Conservation (phyloP, 2,888 invertebrate genomes). For the Priocnemis perturbator region DNA sequence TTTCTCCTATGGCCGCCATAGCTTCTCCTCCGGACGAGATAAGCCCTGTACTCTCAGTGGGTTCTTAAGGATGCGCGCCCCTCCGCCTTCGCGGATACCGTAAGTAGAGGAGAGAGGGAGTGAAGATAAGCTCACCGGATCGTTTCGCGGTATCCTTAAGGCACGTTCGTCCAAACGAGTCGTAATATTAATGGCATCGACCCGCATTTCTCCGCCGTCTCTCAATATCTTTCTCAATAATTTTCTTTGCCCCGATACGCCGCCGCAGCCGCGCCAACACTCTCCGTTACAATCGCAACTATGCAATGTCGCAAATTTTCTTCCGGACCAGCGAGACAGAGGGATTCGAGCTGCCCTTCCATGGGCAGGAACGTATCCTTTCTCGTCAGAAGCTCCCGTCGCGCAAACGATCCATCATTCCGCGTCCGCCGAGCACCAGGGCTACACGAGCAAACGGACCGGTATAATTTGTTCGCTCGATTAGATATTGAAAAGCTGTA, state of each 20-base stretch:
- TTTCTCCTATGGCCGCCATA: slow-evolving; percentile 55
- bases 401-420: slow-evolving; percentile 52
- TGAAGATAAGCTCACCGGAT: slow-evolving; percentile 46
- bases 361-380: too few relatives aligned
- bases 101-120: slow-evolving; percentile 24
- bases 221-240: slow-evolving; percentile 36
- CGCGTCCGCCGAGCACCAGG: slow-evolving; percentile 39
- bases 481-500: slow-evolving; percentile 62
- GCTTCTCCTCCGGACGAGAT: slow-evolving; percentile 53
- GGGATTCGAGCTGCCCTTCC: too few relatives aligned
- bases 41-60: slow-evolving; percentile 54
- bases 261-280: too few relatives aligned
- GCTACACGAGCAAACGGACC: slow-evolving; percentile 36
- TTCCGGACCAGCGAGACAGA: too few relatives aligned
- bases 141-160: slow-evolving; percentile 49
- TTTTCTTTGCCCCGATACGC: slow-evolving; percentile 30
- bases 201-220: slow-evolving; percentile 9
- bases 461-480: slow-evolving; percentile 63
- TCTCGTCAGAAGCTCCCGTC: slow-evolving; percentile 7
- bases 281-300: too few relatives aligned
- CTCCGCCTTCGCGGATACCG: slow-evolving; percentile 38
- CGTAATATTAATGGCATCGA: slow-evolving; percentile 50
- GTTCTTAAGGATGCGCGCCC: slow-evolving; percentile 54
- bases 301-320: too few relatives aligned
- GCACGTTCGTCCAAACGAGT: slow-evolving; percentile 53